A percentile compares a stretch with the other conserved stretches of the same genome.
Evolutionary conservation across 2,888 invertebrate genomes (phyloP).

Genomic region (Yponomeuta evonymella): DNA sequence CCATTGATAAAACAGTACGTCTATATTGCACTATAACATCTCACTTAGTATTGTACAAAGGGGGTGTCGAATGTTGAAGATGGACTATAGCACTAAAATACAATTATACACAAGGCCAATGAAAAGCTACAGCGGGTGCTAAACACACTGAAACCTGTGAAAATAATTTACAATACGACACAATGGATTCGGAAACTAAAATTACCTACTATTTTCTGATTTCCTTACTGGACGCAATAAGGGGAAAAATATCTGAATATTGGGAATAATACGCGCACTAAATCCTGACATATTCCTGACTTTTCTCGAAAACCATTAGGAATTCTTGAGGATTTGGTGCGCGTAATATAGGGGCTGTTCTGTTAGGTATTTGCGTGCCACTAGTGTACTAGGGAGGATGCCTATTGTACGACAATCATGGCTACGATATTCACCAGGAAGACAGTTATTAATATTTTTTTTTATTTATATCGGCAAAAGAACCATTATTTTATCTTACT

Average conservation of each 20-base stretch:
- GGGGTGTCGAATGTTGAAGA: constrained; percentile 27
- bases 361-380: neutral
- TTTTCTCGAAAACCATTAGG: no score
- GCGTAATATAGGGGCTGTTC: no score
- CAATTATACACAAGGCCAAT: constrained; percentile 42
- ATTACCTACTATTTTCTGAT: neutral
- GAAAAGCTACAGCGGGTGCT: constrained; percentile 43
- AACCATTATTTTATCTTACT: neutral
- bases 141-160: constrained; percentile 24
- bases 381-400: neutral
- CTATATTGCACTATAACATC: constrained; percentile 76
- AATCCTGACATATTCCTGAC: no score
- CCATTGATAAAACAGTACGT: constrained; percentile 61
- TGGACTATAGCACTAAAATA: constrained; percentile 24
- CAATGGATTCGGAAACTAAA: neutral
- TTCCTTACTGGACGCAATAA: neutral
- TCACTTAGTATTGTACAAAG: constrained; percentile 70
- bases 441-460: constrained; percentile 17
- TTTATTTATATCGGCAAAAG: neutral
- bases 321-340: no score
- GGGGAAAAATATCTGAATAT: no score
- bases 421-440: constrained; percentile 11
- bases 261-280: no score
- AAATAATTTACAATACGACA: neutral
- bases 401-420: neutral